phyloP scores from a whole-genome alignment of 2,888 invertebrate species.

The Brenthis ino region DNA sequence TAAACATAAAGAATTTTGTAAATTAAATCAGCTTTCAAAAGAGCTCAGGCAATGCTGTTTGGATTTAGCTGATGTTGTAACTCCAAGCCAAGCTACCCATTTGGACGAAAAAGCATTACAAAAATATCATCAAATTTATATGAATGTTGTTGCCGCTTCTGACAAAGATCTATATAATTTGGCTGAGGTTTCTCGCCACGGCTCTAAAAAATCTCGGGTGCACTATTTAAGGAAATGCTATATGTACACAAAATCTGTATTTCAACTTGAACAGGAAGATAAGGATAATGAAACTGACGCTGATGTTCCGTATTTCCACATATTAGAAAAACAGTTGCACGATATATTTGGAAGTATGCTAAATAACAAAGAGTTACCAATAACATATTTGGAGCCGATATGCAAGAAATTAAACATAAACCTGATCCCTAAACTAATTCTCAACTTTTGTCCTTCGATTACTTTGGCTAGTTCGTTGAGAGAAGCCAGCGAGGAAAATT shows the following conservation, averaged over 20 bases:
- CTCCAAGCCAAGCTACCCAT: slow-evolving; percentile 49
- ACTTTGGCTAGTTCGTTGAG: slow-evolving; percentile 66
- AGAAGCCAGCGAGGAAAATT: slow-evolving; percentile 66
- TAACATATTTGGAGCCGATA: slow-evolving; percentile 85
- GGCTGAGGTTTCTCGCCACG: slow-evolving; percentile 64
- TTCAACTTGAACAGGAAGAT: slow-evolving; percentile 73
- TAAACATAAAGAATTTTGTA: slow-evolving; percentile 76
- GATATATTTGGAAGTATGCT: slow-evolving; percentile 86
- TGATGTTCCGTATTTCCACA: slow-evolving; percentile 73
- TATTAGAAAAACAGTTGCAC: slow-evolving; percentile 80
- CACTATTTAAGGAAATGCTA: slow-evolving; percentile 81
- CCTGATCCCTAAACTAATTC: slow-evolving; percentile 87
- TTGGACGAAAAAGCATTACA: slow-evolving; percentile 64
- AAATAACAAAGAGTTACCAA: slow-evolving; percentile 85
- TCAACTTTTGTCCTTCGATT: slow-evolving; percentile 87
- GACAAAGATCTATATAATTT: slow-evolving; percentile 75
- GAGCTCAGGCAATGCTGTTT: slow-evolving; percentile 75
- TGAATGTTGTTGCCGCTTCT: slow-evolving; percentile 74
- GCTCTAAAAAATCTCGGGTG: slow-evolving; percentile 64
- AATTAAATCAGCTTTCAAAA: slow-evolving; percentile 72
- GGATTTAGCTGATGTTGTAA: slow-evolving; percentile 67
- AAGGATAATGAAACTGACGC: slow-evolving; percentile 49
- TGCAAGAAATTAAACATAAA: slow-evolving; percentile 87
- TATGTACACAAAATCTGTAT: slow-evolving; percentile 82
- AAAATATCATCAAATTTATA: slow-evolving; percentile 77